Evolutionary conservation across 2,888 invertebrate genomes (phyloP), one percentile per base, ranked within the genome.

Genomic region (Encarsia formosa): DNA sequence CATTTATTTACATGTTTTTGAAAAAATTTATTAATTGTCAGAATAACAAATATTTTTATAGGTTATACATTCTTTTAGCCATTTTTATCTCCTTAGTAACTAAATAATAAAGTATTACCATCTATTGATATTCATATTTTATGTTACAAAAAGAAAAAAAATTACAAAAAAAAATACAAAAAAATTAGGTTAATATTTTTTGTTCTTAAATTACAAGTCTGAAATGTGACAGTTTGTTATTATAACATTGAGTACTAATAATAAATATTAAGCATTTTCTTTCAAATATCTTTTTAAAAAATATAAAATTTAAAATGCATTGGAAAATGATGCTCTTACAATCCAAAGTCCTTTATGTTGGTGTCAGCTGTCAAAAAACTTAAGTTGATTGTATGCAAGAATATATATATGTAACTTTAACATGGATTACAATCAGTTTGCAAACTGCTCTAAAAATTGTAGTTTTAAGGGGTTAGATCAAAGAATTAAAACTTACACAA

Each of bases 341-440:
- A 38, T 46, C 41, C 18, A 48, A 54, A 20, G 39, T 50, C 23
- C 40, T 47, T 24, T 32, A 48, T 44, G 16, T 42, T 31, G 22
- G 18, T 35, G 29, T 44, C 32, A 49, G 22, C 19, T 49, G 48
- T 52, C 32, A 56, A 43, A 45, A 48, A 49, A 48, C 32, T 48
- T 49, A 13, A 47, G 44, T 50, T 15, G 13, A 50, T 43, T n/a
- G 41, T 23, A 31, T n/a, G 29, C 18, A 9, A 34, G 16, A 34
- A 34, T 32, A 20, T 35, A 15, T 11, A 24, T 50, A 47, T 15
- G 32, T 39, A 47, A 42, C 40, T n/a, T n/a, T n/a, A n/a, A n/a
- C 43, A 65, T 64, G 65, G 58, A 61, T 48, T 55, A 39, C 20
- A 57, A 38, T 49, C 41, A 49, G 19, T 50, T 44, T 20, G 51